Percentiles rank a stretch among this genome's conserved stretches.
Conservation (phyloP, 2,888 invertebrate genomes). For the Oxyscelio sp. region DNA sequence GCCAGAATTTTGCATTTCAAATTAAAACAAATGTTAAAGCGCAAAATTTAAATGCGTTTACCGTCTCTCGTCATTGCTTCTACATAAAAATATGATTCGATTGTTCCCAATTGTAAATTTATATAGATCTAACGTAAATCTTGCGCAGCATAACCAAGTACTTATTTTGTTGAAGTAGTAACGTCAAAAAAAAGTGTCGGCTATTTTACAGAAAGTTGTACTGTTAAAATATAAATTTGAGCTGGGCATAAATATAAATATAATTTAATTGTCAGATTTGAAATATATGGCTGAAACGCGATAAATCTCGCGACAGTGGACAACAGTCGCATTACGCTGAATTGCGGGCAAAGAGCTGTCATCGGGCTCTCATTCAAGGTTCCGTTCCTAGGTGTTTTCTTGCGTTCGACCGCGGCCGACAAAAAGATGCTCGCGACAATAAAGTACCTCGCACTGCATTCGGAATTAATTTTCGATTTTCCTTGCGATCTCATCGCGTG, state of each 20-base stretch:
- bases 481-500: slow-evolving; percentile 61
- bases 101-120: too few species aligned
- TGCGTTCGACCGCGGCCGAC: slow-evolving; percentile 51
- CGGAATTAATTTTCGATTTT: slow-evolving; percentile 73
- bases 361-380: slow-evolving; percentile 69
- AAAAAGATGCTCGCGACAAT: slow-evolving; percentile 67
- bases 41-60: too few species aligned
- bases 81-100: too few species aligned
- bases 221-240: background rate
- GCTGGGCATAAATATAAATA: slow-evolving; percentile 46
- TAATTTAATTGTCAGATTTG: slow-evolving; percentile 70
- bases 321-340: slow-evolving; percentile 61
- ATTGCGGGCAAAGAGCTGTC: slow-evolving; percentile 72
- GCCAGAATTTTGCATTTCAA: slow-evolving; percentile 27
- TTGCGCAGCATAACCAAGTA: too few species aligned
- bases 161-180: too few species aligned
- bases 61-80: too few species aligned
- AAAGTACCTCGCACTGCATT: slow-evolving; percentile 67
- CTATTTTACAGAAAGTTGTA: too few species aligned
- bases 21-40: too few species aligned
- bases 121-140: too few species aligned
- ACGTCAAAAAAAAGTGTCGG: too few species aligned
- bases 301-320: slow-evolving; percentile 63
- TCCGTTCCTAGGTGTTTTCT: slow-evolving; percentile 64
- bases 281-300: slow-evolving; percentile 39